These are phyloP conservation scores for Mechanitis messenoides DNA, from an alignment of 2,888 invertebrate genomes.

Conservation along the genomic window DNA sequence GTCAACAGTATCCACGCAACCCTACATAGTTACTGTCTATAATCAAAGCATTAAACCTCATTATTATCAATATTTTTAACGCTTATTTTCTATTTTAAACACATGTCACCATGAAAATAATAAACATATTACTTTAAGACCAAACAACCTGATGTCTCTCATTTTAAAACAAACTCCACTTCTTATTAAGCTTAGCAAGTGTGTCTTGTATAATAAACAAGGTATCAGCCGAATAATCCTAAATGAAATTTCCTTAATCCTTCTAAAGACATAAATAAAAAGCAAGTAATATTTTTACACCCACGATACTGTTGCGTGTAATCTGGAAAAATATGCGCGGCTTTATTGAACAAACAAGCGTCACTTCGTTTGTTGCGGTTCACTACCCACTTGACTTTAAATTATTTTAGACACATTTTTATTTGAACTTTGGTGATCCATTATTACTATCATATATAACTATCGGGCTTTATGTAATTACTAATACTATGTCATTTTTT, in stretches of 20 bases:
- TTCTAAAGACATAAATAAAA: slow-evolving; percentile 21
- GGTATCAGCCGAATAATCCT: slow-evolving; percentile 19
- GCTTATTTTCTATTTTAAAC: neutral
- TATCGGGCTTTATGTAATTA: too few species aligned
- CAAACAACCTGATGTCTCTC: neutral
- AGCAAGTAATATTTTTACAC: slow-evolving; percentile 18
- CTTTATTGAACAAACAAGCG: slow-evolving; percentile 51
- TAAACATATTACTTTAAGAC: neutral
- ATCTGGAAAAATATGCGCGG: slow-evolving; percentile 30
- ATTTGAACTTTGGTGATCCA: too few species aligned
- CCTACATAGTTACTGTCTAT: neutral
- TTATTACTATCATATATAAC: too few species aligned
- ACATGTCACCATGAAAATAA: slow-evolving; percentile 5
- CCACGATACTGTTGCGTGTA: slow-evolving; percentile 21
- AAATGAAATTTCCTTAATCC: slow-evolving; percentile 21
- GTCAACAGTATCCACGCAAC: neutral
- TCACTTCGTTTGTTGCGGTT: slow-evolving; percentile 26
- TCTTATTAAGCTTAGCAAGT: slow-evolving; percentile 10
- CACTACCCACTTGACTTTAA: slow-evolving; percentile 10
- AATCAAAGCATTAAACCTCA: neutral
- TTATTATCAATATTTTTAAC: neutral
- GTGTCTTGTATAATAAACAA: slow-evolving; percentile 14
- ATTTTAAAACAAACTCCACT: slow-evolving; percentile 6
- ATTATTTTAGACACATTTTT: neutral
- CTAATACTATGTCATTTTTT: too few species aligned